A percentile compares a stretch with the other conserved stretches of the same genome.
Conservation (phyloP, 2,888 invertebrate genomes). For the Torymus auratus region DNA sequence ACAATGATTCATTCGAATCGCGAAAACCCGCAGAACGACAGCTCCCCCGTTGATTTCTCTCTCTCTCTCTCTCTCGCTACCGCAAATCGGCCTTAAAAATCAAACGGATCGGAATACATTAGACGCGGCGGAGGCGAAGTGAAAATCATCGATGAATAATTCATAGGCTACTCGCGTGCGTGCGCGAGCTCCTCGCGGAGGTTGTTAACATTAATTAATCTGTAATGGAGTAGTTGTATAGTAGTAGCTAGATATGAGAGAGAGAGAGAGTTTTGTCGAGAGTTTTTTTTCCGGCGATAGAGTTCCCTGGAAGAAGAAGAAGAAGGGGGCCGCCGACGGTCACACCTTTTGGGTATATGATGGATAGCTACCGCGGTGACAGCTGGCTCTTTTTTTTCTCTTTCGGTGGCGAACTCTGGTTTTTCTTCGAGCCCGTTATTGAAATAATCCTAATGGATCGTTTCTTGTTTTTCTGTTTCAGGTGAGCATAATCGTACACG, state of each 20-base stretch:
- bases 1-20: conserved; percentile 22
- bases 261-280: not conserved
- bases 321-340: not conserved
- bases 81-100: conserved; percentile 53
- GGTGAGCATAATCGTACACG: conserved; percentile 15
- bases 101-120: conserved; percentile 54
- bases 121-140: conserved; percentile 13
- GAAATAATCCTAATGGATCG: not conserved
- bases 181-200: conserved; percentile 1
- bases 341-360: conserved; percentile 17
- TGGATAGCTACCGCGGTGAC: not conserved
- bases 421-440: too few species aligned
- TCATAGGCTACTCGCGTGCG: conserved; percentile 32
- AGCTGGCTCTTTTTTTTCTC: not conserved
- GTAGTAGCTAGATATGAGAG: not conserved
- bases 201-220: conserved; percentile 51
- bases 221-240: conserved; percentile 24
- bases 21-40: not conserved
- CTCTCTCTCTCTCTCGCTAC: not conserved
- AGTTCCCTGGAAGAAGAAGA: too few species aligned
- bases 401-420: too few species aligned
- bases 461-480: conserved; percentile 42
- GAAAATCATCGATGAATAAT: conserved; percentile 56
- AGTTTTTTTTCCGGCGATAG: not conserved
- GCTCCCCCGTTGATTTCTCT: conserved; percentile 25